Conservation (phyloP, 1,140 invertebrate species). For the Hylaeus volcanicus region DNA sequence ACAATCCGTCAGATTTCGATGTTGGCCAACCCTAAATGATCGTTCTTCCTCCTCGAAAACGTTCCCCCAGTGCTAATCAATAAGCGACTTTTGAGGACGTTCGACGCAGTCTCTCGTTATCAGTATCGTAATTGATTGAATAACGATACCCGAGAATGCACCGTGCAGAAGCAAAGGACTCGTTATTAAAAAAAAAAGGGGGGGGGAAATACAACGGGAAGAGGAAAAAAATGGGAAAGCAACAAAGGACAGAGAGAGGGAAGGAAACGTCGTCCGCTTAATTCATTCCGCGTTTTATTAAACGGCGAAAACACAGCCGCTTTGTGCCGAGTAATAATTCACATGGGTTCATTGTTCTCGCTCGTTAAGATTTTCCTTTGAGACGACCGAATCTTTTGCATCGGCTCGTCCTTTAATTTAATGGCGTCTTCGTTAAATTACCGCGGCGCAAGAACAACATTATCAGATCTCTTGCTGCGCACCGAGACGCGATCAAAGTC, state of each 20-base stretch:
- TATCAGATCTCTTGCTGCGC: not conserved
- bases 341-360: slow-evolving; percentile 46
- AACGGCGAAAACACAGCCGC: slow-evolving; percentile 42
- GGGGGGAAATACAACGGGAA: not conserved
- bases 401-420: slow-evolving; percentile 23
- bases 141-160: not conserved
- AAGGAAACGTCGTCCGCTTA: slow-evolving; percentile 26
- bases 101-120: not conserved
- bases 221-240: not conserved
- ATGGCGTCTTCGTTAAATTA: slow-evolving; percentile 43
- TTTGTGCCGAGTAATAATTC: slow-evolving; percentile 45
- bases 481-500: not conserved
- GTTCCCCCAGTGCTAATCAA: slow-evolving; percentile 2
- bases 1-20: too few relatives aligned
- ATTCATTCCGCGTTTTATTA: slow-evolving; percentile 51
- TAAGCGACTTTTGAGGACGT: not conserved
- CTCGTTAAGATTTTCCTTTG: slow-evolving; percentile 53
- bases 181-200: slow-evolving; percentile 36
- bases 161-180: not conserved
- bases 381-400: slow-evolving; percentile 45
- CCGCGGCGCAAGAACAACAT: slow-evolving; percentile 4
- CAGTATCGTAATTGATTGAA: slow-evolving; percentile 30
- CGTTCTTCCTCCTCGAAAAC: not conserved
- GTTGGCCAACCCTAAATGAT: too few relatives aligned
- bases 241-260: not conserved